Evolutionary conservation across 2,888 invertebrate species (phyloP), one percentile per base, ranked within the genome.

Genomic region (Caenorhabditis sp.): DNA sequence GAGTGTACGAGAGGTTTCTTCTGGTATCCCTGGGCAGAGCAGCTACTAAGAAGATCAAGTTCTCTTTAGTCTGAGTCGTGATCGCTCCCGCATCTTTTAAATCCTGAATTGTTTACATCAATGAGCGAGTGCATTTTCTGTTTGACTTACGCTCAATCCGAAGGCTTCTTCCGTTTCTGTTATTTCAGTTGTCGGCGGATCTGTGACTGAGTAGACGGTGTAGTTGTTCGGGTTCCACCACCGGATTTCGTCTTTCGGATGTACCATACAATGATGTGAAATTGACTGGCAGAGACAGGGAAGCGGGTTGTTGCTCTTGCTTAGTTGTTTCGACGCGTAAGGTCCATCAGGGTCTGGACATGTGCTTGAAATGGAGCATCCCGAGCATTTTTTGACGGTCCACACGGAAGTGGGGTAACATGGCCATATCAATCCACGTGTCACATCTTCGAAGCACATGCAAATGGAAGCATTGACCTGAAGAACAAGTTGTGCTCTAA

Each of bases 181-280:
- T 0, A 79, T 62, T 22, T 81, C 74, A 4, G 82, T 78, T 0
- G 78, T 55, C 8, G 79, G 75, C 6, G 86, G 79, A 39, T 82
- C 85, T 8, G 87, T 86, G 17, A 84, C 85, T n/a, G 87, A 80
- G 59, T 83, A 86, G 11, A 88, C 78, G 0, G 86, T 82, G 58
- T 86, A 88, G 62, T 88, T 87, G 58, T 88, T 78, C 27, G 87
- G 87, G 70, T 86, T 84, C 86, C 88, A 88, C 88, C 88, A 89
- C 15, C 75, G 43, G 15, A 88, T 81, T 35, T 88, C 83, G 22
- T 77, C 79, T 61, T 81, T 79, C 8, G 83, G 80, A 65, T 81
- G 80, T 5, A 86, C 74, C 68, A 88, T 80, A 70, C 88, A 88
- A 55, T 87, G 85, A 72, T 89, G 88, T 13, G 89, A 89, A 15